These are phyloP conservation scores for Callimorpha dominula DNA, from an alignment of 2,888 invertebrate genomes.

Conservation along the genomic window DNA sequence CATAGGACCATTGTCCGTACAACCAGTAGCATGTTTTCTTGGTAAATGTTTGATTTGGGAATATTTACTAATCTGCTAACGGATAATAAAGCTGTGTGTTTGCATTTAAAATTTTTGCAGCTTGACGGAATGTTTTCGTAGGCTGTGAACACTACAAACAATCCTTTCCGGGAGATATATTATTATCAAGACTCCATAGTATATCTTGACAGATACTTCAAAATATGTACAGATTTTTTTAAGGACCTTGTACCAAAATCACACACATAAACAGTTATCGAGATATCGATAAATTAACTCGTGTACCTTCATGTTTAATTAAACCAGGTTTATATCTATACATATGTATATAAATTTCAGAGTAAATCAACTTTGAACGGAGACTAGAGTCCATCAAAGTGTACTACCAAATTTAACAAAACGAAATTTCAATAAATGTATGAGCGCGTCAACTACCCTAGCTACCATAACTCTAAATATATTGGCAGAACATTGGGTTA, in stretches of 20 bases:
- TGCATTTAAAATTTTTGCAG: slow-evolving; percentile 68
- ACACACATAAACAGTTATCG: background rate
- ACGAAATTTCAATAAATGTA: too few species aligned
- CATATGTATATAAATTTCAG: too few species aligned
- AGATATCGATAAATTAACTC: too few species aligned
- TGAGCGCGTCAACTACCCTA: too few species aligned
- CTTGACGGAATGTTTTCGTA: slow-evolving; percentile 68
- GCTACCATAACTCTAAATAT: too few species aligned
- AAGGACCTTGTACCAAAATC: background rate
- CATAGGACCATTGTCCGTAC: slow-evolving; percentile 77
- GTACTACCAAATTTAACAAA: too few species aligned
- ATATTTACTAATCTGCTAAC: slow-evolving; percentile 78
- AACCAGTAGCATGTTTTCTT: slow-evolving; percentile 85
- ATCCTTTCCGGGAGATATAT: slow-evolving; percentile 53
- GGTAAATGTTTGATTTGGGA: slow-evolving; percentile 83
- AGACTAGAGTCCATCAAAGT: too few species aligned
- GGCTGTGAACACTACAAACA: slow-evolving; percentile 50
- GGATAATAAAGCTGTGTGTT: slow-evolving; percentile 71
- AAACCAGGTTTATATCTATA: too few species aligned
- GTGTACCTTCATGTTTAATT: too few species aligned
- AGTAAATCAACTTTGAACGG: too few species aligned
- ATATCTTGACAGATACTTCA: slow-evolving; percentile 3
- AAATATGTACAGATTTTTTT: background rate
- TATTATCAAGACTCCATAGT: slow-evolving; percentile 5
- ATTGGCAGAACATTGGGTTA: too few species aligned